A percentile compares a stretch with the other conserved stretches of the same genome.
Evolutionary conservation across 2,888 invertebrate genomes (phyloP).

Genomic region (Tetragonula carbonaria): DNA sequence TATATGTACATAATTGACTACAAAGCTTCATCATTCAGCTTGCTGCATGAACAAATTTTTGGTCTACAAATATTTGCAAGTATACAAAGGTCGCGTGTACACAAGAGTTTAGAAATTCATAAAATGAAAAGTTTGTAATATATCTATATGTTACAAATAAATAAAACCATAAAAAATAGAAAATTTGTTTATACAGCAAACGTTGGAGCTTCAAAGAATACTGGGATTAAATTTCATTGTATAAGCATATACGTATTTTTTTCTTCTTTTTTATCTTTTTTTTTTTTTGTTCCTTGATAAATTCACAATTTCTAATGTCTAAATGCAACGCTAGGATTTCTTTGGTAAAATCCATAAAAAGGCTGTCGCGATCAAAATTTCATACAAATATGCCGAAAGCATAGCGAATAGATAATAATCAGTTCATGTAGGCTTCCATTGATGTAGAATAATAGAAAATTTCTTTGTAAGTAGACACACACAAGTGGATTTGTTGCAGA

Average conservation of each 20-base stretch:
- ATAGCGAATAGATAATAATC: conserved; percentile 49
- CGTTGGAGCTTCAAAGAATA: conserved; percentile 35
- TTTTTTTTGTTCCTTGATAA: neutral
- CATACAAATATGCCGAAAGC: conserved; percentile 64
- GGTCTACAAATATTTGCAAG: neutral
- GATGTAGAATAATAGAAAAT: conserved; percentile 62
- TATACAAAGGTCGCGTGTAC: neutral
- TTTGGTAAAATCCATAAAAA: conserved; percentile 57
- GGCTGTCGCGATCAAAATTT: conserved; percentile 50
- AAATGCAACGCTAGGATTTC: conserved; percentile 48
- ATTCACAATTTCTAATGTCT: conserved; percentile 38
- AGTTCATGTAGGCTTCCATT: conserved; percentile 39
- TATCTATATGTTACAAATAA: conserved; percentile 27
- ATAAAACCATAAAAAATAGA: conserved; percentile 34
- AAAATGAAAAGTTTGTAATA: neutral
- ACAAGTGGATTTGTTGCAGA: conserved; percentile 43
- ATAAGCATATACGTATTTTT: conserved; percentile 29
- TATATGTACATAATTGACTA: conserved; percentile 80
- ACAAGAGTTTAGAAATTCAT: neutral
- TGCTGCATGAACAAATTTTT: conserved; percentile 63
- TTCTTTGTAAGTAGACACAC: conserved; percentile 33
- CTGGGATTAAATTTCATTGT: conserved; percentile 38
- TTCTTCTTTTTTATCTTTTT: conserved; percentile 4
- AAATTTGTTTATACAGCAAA: conserved; percentile 58
- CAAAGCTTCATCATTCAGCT: conserved; percentile 60